Percentiles rank a stretch among this genome's conserved stretches.
phyloP scores from a whole-genome alignment of 1,140 invertebrate species.

The Holotrichia oblita region DNA sequence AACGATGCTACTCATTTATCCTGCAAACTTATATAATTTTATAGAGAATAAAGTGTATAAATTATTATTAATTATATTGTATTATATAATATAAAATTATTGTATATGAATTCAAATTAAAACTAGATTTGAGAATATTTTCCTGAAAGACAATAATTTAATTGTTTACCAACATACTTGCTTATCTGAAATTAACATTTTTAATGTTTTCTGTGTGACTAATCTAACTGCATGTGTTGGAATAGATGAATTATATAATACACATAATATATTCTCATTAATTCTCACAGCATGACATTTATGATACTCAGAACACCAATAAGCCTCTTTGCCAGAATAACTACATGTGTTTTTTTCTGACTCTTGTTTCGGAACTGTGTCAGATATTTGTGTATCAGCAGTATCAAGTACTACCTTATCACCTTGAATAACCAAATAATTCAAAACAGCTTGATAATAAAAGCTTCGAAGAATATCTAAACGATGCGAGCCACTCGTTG shows the following conservation, averaged over 20 bases:
- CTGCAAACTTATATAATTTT: too few species aligned
- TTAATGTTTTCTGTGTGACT: slow-evolving; percentile 65
- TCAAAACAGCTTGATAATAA: slow-evolving; percentile 71
- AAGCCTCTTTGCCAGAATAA: slow-evolving; percentile 70
- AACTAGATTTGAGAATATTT: too few species aligned
- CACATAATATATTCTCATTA: slow-evolving; percentile 71
- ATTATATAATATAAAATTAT: too few species aligned
- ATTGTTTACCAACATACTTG: slow-evolving; percentile 64
- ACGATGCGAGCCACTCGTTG: slow-evolving; percentile 67
- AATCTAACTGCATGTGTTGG: slow-evolving; percentile 73
- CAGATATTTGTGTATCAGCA: slow-evolving; percentile 10
- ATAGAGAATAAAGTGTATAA: too few species aligned
- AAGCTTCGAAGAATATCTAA: slow-evolving; percentile 77
- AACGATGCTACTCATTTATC: too few species aligned
- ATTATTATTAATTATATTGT: too few species aligned
- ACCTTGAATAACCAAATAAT: slow-evolving; percentile 55
- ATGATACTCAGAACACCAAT: slow-evolving; percentile 85
- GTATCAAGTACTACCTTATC: slow-evolving; percentile 28
- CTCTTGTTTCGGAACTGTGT: slow-evolving; percentile 18
- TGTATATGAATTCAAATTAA: too few species aligned
- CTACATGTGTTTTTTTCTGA: not conserved
- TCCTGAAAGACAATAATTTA: not conserved
- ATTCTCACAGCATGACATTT: slow-evolving; percentile 79
- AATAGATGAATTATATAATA: slow-evolving; percentile 72
- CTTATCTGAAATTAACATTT: slow-evolving; percentile 64